Base-by-base conservation (phyloP, 2,888 invertebrate species). In the Caenorhabditis imperialis region DNA sequence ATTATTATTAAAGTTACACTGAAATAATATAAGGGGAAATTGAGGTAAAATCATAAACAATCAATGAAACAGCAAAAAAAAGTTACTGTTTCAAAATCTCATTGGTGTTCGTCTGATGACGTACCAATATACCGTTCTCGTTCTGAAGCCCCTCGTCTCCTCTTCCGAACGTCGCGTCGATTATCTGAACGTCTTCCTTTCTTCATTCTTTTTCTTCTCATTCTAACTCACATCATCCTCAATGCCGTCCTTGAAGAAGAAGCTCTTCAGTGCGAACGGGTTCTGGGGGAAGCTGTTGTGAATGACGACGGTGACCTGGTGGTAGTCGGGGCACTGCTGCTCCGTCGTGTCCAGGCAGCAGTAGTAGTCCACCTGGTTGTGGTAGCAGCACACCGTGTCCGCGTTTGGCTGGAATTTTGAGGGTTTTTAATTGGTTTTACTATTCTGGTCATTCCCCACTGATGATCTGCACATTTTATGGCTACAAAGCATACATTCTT, bases 341-440 rank as follows among this genome's bases (percentile, higher is more conserved):
- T 78, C 82, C 3, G 81, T 82, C 18, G 84, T 82, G 54, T 85
- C 84, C 58, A 84, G 75, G 48, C 87, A 87, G 67, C 87, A 87
- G 77, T 81, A 86, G 75, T 87, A 87, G 75, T 87, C 87, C 27
- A 87, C 87, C 53, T 87, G 86, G 60, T 87, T 87, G 63, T 87
- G 84, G 73, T 82, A 87, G 76, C 87, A 87, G 72, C 87, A 87
- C 14, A 87, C 85, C 7, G 85, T 83, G 10, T 81, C 81, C 7
- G 86, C 83, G 62, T 86, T 83, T 10, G 86, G 83, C 86, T 87
- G 61, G 22, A 82, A 62, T 42, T n/a, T 5, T 12, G 1, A 18
- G 7, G 7, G 22, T 8, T 37, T 2, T 7, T 3, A 42, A 22
- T 22, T n/a, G 25, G 5, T 7, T 3, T 40, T 23, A 40, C n/a